Evolutionary conservation across 2,888 invertebrate species (phyloP).

Genomic region (Yponomeuta sedellus): DNA sequence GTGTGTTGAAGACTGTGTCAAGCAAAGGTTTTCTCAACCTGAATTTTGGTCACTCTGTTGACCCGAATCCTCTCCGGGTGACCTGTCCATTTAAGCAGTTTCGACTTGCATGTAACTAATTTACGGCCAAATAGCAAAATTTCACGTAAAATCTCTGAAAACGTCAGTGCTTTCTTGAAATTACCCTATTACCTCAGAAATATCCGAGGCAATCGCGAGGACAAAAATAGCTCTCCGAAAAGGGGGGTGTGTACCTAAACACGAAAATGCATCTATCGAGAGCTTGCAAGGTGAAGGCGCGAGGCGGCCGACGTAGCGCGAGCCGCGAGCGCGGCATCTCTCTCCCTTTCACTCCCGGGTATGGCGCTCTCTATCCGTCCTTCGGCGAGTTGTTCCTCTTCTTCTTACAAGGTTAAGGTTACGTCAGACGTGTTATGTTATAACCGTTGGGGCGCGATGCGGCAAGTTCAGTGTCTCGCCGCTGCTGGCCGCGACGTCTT

Average conservation of each 20-base stretch:
- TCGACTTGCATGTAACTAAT: too few species aligned
- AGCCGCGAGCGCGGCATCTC: conserved; percentile 48
- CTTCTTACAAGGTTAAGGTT: conserved; percentile 78
- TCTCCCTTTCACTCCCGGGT: conserved; percentile 71
- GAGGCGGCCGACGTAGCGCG: not conserved
- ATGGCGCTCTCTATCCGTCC: conserved; percentile 74
- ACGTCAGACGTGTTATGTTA: conserved; percentile 77
- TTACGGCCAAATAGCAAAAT: too few species aligned
- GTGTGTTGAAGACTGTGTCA: too few species aligned
- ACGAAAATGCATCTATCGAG: not conserved
- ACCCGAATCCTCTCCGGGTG: too few species aligned
- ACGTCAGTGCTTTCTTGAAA: too few species aligned
- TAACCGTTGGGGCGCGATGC: conserved; percentile 74
- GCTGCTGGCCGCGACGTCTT: conserved; percentile 73
- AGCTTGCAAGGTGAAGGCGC: not conserved
- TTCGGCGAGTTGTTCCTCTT: conserved; percentile 73
- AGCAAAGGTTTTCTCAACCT: too few species aligned
- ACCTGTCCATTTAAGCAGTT: too few species aligned
- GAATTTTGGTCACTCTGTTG: too few species aligned
- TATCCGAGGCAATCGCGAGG: not conserved
- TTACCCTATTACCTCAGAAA: not conserved
- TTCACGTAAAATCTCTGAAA: too few species aligned
- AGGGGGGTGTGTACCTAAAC: not conserved
- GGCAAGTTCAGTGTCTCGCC: conserved; percentile 76
- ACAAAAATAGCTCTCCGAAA: not conserved